phyloP scores from a whole-genome alignment of 2,797 vertebrate species.

The Xiphophorus birchmanni region DNA sequence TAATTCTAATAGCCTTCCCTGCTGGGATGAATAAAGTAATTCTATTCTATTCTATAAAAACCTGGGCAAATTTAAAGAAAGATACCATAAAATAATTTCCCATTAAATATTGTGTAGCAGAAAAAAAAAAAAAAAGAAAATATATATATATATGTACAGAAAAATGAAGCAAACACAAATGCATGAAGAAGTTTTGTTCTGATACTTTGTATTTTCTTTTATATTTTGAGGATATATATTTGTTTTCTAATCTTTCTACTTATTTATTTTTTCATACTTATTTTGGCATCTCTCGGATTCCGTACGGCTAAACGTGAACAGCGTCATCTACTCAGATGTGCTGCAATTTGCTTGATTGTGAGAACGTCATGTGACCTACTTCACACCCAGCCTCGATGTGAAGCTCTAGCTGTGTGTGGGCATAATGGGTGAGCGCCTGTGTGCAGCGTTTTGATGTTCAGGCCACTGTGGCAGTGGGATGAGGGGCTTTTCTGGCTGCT shows the following conservation, averaged over 20 bases:
- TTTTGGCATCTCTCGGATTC: not conserved
- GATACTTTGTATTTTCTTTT: not conserved
- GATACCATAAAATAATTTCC: not conserved
- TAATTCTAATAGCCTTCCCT: not conserved
- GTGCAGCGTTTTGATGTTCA: slow-evolving; percentile 23
- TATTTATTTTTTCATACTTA: not conserved
- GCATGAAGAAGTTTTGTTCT: not conserved
- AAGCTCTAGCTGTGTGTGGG: not conserved
- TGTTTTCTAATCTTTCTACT: not conserved
- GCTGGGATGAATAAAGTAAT: not conserved
- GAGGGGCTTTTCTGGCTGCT: slow-evolving; percentile 47
- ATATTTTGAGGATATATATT: not conserved
- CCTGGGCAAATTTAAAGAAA: not conserved
- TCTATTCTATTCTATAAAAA: not conserved
- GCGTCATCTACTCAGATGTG: slow-evolving; percentile 25
- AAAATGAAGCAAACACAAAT: not conserved
- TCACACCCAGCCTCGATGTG: slow-evolving; percentile 34
- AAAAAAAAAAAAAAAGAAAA: too few relatives aligned
- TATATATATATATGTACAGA: too few relatives aligned
- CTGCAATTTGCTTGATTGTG: slow-evolving; percentile 28
- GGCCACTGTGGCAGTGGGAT: slow-evolving; percentile 37
- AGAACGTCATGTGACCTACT: slow-evolving; percentile 54
- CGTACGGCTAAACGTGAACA: not conserved
- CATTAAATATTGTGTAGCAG: too few relatives aligned
- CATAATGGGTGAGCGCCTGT: slow-evolving; percentile 10